These are phyloP conservation scores for Falco biarmicus DNA, from an alignment of 2,797 vertebrate genomes.

Conservation along the genomic window DNA sequence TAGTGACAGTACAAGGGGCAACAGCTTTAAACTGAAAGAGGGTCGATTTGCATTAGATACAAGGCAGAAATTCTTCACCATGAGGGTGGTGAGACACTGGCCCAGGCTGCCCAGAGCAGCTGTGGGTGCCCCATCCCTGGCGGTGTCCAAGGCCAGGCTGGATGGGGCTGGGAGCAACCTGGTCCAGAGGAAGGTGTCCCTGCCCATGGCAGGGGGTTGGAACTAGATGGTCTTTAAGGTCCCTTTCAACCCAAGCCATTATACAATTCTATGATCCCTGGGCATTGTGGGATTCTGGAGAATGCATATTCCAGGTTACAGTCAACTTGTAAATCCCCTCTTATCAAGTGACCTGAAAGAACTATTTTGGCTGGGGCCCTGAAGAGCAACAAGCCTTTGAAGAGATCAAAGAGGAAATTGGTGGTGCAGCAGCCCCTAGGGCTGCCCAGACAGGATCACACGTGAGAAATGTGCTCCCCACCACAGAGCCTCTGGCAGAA, in stretches of 20 bases:
- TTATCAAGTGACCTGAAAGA: not conserved
- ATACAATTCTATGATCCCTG: not conserved
- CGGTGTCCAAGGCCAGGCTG: no score
- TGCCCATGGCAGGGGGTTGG: no score
- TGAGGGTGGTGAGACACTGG: not conserved
- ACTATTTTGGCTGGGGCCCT: not conserved
- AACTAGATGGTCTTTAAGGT: not conserved
- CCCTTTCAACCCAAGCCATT: not conserved
- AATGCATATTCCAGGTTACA: not conserved
- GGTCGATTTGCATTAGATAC: not conserved
- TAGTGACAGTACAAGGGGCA: no score
- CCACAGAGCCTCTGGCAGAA: not conserved
- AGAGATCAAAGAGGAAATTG: not conserved
- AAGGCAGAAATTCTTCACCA: not conserved
- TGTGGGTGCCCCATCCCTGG: no score
- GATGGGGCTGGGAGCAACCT: no score
- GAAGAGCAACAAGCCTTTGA: not conserved
- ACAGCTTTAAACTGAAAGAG: no score
- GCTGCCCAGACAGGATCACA: not conserved
- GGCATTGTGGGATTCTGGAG: not conserved
- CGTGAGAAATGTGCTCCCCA: not conserved
- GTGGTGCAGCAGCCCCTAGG: not conserved
- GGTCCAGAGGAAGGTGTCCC: no score
- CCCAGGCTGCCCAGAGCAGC: no score
- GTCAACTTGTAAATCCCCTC: not conserved